Conservation (phyloP, 2,113 vertebrate genomes). For the Syngnathus typhle region DNA sequence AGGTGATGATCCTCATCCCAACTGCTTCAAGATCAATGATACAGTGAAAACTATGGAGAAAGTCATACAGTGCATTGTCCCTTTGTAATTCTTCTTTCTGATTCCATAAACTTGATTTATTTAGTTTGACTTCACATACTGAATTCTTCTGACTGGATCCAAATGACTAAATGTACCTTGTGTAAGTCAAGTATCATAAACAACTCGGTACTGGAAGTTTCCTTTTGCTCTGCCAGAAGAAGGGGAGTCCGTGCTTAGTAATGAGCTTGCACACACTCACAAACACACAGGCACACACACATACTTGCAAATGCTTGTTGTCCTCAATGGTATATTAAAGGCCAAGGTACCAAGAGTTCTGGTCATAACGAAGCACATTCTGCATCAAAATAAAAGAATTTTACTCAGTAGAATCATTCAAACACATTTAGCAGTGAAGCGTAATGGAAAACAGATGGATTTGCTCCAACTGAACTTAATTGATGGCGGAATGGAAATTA, state of each 20-base stretch:
- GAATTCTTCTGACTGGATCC: slow-evolving; percentile 21
- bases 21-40: neutral
- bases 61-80: neutral
- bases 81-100: neutral
- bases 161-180: slow-evolving; percentile 11
- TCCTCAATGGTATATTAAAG: slow-evolving; percentile 32
- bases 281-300: slow-evolving; percentile 6
- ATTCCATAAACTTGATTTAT: slow-evolving; percentile 36
- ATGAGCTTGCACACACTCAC: slow-evolving; percentile 2
- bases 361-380: slow-evolving; percentile 40
- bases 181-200: slow-evolving; percentile 39
- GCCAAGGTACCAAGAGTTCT: slow-evolving; percentile 24
- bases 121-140: slow-evolving; percentile 13
- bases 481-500: slow-evolving; percentile 60
- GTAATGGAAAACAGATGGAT: slow-evolving; percentile 64
- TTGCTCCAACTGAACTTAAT: slow-evolving; percentile 50
- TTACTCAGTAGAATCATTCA: slow-evolving; percentile 21
- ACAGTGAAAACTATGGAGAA: neutral
- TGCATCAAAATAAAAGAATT: slow-evolving; percentile 44
- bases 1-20: no score
- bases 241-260: slow-evolving; percentile 15
- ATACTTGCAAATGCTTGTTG: slow-evolving; percentile 18
- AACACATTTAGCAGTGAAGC: slow-evolving; percentile 31
- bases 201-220: slow-evolving; percentile 39
- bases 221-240: slow-evolving; percentile 27